Conservation (phyloP, 64 coral and sea anemone species). For the Montipora cactus region DNA sequence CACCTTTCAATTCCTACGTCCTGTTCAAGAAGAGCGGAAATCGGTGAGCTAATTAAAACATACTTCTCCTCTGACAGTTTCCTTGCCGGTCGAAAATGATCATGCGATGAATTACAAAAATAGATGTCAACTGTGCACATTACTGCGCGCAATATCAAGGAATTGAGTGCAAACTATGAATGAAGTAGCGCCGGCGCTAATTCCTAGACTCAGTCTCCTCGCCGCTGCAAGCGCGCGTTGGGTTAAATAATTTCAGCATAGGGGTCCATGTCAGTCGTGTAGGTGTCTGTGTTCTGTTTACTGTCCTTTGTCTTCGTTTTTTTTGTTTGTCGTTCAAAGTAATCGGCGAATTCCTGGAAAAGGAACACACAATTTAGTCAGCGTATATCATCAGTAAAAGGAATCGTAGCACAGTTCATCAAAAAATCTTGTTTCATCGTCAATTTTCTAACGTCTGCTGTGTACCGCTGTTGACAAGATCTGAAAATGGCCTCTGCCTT, state of each 20-base stretch:
- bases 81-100: neutral
- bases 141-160: neutral
- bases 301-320: constrained; percentile 5
- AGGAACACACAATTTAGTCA: constrained; percentile 13
- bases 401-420: neutral
- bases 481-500: no score
- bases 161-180: neutral
- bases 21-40: neutral
- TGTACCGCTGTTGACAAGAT: no score
- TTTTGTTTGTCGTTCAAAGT: constrained; percentile 53
- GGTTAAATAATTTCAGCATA: constrained; percentile 51
- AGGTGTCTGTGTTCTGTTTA: constrained; percentile 7
- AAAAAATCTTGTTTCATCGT: no score
- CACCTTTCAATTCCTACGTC: neutral
- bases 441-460: no score
- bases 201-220: neutral
- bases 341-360: constrained; percentile 78
- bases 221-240: neutral
- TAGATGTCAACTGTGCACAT: neutral
- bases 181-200: constrained; percentile 48
- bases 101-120: constrained; percentile 21
- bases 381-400: neutral
- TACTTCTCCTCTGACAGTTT: neutral
- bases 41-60: neutral
- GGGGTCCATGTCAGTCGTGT: constrained; percentile 19